These are phyloP conservation scores for Eidolon helvum DNA, from an alignment of 2,113 vertebrate species.

Conservation along the genomic window DNA sequence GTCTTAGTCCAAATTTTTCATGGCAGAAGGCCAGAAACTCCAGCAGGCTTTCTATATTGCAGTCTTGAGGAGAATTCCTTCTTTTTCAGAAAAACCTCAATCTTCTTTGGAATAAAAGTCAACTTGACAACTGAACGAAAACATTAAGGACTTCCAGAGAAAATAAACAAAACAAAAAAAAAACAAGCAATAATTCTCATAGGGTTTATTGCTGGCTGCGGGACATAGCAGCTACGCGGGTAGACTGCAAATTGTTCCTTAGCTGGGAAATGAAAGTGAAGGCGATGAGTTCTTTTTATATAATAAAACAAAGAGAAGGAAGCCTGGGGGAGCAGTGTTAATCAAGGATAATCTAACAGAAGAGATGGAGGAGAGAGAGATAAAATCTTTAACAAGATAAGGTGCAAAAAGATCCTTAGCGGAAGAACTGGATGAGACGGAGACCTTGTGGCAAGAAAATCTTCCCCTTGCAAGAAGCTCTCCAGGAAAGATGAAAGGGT, in stretches of 20 bases:
- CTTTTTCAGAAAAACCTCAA: background rate
- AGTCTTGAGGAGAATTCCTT: background rate
- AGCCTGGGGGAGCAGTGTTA: background rate
- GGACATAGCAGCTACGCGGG: background rate
- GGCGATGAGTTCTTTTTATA: background rate
- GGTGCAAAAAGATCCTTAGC: background rate
- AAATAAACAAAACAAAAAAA: background rate
- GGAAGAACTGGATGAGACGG: background rate
- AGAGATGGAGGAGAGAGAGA: constrained; percentile 8
- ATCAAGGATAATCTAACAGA: constrained; percentile 6
- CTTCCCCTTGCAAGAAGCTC: background rate
- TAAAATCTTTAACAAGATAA: constrained; percentile 8
- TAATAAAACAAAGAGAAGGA: background rate
- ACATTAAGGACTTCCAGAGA: background rate
- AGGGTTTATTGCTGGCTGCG: background rate
- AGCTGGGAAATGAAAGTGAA: background rate
- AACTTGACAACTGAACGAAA: background rate
- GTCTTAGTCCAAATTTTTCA: background rate
- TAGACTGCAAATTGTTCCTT: background rate
- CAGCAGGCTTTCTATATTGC: background rate
- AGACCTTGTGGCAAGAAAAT: background rate
- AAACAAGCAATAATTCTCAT: background rate
- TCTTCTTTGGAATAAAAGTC: background rate
- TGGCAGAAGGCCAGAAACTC: background rate
- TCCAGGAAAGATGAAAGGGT: background rate